Conservation (phyloP, 2,888 invertebrate genomes). For the Lasius platythorax region DNA sequence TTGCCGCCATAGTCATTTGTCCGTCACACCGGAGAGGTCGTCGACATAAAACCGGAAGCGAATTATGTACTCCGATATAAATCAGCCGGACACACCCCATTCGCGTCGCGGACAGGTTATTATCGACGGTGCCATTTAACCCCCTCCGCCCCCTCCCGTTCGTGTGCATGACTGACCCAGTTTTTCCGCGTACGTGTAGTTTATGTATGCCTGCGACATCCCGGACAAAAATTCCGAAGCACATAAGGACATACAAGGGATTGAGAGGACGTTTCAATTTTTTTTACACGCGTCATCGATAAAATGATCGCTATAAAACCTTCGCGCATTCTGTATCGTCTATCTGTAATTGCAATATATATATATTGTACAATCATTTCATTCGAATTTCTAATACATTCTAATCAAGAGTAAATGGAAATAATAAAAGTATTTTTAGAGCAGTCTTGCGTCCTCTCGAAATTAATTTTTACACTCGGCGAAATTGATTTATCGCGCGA, state of each 20-base stretch:
- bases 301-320: neutral
- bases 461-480: neutral
- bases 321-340: neutral
- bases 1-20: slow-evolving; percentile 44
- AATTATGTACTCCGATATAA: slow-evolving; percentile 54
- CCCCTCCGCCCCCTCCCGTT: no score
- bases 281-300: slow-evolving; percentile 7
- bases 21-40: slow-evolving; percentile 38
- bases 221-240: slow-evolving; percentile 20
- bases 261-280: neutral
- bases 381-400: neutral
- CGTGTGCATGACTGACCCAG: slow-evolving; percentile 25
- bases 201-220: slow-evolving; percentile 13
- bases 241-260: neutral
- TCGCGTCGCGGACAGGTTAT: slow-evolving; percentile 50
- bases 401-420: neutral
- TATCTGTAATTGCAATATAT: no score
- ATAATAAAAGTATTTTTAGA: neutral
- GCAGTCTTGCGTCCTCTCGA: neutral
- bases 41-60: slow-evolving; percentile 51
- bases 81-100: slow-evolving; percentile 49
- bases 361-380: no score
- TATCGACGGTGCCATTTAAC: slow-evolving; percentile 48
- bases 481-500: neutral
- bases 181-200: slow-evolving; percentile 32